phyloP scores from a whole-genome alignment of 2,797 vertebrate genomes.

The Coccyzus lansbergi region DNA sequence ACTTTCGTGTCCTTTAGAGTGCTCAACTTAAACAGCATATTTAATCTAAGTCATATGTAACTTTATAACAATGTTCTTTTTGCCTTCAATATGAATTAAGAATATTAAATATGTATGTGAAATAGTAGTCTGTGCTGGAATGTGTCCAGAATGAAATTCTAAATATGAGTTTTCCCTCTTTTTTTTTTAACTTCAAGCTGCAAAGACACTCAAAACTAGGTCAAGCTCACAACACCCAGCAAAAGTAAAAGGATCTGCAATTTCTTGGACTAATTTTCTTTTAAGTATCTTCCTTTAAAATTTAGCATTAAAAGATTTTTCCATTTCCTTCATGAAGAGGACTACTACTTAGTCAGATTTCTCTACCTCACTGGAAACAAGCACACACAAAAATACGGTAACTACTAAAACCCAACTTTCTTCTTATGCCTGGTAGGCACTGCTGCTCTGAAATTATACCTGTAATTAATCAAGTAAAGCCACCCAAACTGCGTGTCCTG shows the following conservation, averaged over 20 bases:
- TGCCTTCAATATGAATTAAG: background rate
- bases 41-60: slow-evolving; percentile 26
- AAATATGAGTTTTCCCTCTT: background rate
- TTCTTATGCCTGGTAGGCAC: background rate
- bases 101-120: slow-evolving; percentile 36
- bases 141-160: background rate
- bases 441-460: background rate
- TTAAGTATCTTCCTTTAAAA: background rate
- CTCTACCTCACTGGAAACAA: background rate
- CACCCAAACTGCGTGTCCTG: background rate
- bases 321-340: background rate
- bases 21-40: background rate
- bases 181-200: background rate
- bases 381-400: background rate
- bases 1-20: background rate
- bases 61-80: slow-evolving; percentile 16
- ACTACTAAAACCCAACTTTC: background rate
- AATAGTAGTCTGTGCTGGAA: background rate
- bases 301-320: background rate
- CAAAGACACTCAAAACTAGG: slow-evolving; percentile 28
- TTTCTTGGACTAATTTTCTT: background rate
- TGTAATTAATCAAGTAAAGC: background rate
- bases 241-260: background rate
- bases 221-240: slow-evolving; percentile 5
- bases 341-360: background rate